phyloP scores from a whole-genome alignment of 2,888 invertebrate genomes.

The Macropis europaea region DNA sequence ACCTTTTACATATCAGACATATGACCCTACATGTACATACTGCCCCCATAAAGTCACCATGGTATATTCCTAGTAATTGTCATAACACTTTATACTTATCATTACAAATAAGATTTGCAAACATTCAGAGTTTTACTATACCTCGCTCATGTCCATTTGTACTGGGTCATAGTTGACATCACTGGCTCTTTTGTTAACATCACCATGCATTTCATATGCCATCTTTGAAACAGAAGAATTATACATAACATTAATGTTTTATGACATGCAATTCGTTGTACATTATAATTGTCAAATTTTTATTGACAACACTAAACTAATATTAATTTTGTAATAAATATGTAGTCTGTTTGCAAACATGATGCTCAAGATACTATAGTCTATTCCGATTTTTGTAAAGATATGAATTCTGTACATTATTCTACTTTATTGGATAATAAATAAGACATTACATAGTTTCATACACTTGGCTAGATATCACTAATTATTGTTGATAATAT shows the following conservation, averaged over 20 bases:
- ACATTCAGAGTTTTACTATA: constrained; percentile 76
- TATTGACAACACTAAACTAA: not conserved
- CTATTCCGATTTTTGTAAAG: no score
- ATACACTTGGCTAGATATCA: not conserved
- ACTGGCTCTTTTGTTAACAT: constrained; percentile 78
- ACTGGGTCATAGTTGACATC: constrained; percentile 89
- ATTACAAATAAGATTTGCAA: constrained; percentile 40
- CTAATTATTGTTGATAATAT: not conserved
- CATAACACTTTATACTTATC: constrained; percentile 52
- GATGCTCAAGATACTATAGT: no score
- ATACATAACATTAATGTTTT: not conserved
- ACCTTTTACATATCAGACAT: constrained; percentile 43
- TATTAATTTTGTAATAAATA: not conserved
- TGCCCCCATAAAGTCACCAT: constrained; percentile 58
- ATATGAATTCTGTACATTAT: no score
- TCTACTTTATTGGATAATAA: no score
- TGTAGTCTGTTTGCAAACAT: not conserved
- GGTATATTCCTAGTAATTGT: constrained; percentile 60
- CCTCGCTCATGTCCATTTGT: constrained; percentile 90
- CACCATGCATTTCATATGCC: constrained; percentile 53
- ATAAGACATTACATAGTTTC: no score
- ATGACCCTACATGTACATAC: constrained; percentile 51
- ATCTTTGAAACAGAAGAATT: constrained; percentile 60
- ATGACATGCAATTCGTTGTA: not conserved
- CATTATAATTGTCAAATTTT: not conserved